Evolutionary conservation across 2,113 vertebrate species (phyloP), one percentile per base, ranked within the genome.

Genomic region (Cyrtonyx montezumae): DNA sequence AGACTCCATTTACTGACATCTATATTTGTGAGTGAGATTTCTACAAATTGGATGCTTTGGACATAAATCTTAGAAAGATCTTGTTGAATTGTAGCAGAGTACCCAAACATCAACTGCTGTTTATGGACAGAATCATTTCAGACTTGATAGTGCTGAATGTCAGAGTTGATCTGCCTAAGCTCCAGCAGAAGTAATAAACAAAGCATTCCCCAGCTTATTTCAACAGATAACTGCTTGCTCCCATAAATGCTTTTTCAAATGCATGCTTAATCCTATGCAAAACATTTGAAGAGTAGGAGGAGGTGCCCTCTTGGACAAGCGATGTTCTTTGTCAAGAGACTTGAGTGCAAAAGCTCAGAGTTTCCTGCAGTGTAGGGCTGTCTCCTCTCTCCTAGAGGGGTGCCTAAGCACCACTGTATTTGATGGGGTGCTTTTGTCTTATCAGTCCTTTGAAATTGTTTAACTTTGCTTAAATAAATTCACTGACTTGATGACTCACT

Each of bases 391-490:
- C 93, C 61, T 30, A 86, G 90, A 80, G 91, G 53, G 30, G 51
- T 28, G 58, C 87, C 83, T 94, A 88, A 74, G 88, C 28, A 26
- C 79, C 37, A 55, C 79, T 91, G 76, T 78, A 25, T 80, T 83
- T 88, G 87, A n/a, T 87, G 91, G 71, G 91, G 62, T 87, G 84
- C 61, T 92, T 94, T 90, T 95, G 80, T 84, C 66, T 89, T 82
- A 30, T 21, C 43, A 85, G 55, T 89, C 91, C 68, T 93, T 79
- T 77, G 63, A 90, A 87, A 91, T 91, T 85, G 49, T 77, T 73
- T 78, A 66, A 93, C 90, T 96, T 95, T 96, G 82, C 93, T 95
- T 96, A 96, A 85, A 96, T 95, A 94, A 92, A 92, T 84, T 95
- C 84, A 92, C 81, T 8, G 32, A 21, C 58, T 87, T 67, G 15